These are phyloP conservation scores for Drosophila chauvacae DNA, from an alignment of 1,140 invertebrate species.

Conservation along the genomic window DNA sequence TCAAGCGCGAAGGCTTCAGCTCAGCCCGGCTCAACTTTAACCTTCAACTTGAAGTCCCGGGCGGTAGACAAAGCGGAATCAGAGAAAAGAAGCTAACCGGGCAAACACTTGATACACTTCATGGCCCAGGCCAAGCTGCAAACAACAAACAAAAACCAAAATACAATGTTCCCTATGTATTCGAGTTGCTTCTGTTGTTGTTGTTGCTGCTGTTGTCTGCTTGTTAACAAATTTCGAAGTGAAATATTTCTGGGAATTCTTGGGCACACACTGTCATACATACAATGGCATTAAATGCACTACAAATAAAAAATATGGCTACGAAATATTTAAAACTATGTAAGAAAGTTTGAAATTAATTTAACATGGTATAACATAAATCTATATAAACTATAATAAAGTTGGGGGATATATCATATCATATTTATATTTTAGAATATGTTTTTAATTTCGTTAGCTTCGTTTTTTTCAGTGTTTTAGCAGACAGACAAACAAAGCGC, in stretches of 20 bases:
- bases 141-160: slow-evolving; percentile 54
- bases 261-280: slow-evolving; percentile 20
- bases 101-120: slow-evolving; percentile 78
- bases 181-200: slow-evolving; percentile 20
- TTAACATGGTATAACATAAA: too few relatives aligned
- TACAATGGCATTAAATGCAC: slow-evolving; percentile 30
- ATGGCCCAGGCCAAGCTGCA: slow-evolving; percentile 23
- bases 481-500: slow-evolving; percentile 64
- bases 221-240: slow-evolving; percentile 79
- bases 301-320: not conserved
- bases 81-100: slow-evolving; percentile 38
- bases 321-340: not conserved
- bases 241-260: slow-evolving; percentile 78
- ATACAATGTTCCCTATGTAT: slow-evolving; percentile 48
- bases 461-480: not conserved
- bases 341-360: too few relatives aligned
- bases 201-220: slow-evolving; percentile 43
- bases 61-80: slow-evolving; percentile 26
- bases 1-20: slow-evolving; percentile 32
- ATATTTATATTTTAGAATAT: too few relatives aligned
- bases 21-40: slow-evolving; percentile 65
- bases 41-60: slow-evolving; percentile 66
- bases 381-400: too few relatives aligned
- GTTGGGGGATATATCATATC: too few relatives aligned
- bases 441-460: too few relatives aligned